Evolutionary conservation across 2,888 invertebrate species (phyloP).

Genomic region (Gasteruption jaculator): DNA sequence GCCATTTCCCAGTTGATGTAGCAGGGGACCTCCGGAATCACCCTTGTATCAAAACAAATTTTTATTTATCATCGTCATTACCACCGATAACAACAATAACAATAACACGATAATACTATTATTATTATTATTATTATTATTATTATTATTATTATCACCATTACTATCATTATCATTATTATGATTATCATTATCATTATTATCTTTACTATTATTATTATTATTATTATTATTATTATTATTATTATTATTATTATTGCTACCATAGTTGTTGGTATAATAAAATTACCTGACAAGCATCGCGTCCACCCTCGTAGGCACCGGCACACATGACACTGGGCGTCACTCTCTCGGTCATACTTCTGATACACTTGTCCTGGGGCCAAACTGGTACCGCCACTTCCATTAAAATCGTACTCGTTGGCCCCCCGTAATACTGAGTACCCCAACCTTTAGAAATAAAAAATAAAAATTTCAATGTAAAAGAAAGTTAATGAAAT

Average conservation of each 20-base stretch:
- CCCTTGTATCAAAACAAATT: too few relatives aligned
- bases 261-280: background rate
- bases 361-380: conserved; percentile 59
- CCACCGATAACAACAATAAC: too few relatives aligned
- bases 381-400: conserved; percentile 77
- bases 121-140: too few relatives aligned
- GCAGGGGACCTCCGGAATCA: conserved; percentile 80
- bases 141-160: too few relatives aligned
- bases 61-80: too few relatives aligned
- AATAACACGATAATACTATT: conserved; percentile 5
- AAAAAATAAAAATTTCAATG: background rate
- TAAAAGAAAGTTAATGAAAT: background rate
- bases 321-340: conserved; percentile 75
- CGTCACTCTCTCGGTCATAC: conserved; percentile 64
- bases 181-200: too few relatives aligned
- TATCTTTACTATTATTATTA: conserved; percentile 6
- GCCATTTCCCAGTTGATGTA: conserved; percentile 68
- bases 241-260: conserved; percentile 6
- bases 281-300: conserved; percentile 71
- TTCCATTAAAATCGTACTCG: conserved; percentile 68
- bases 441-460: conserved; percentile 70
- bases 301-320: conserved; percentile 69
- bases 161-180: conserved; percentile 6
- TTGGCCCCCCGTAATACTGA: conserved; percentile 66
- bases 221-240: conserved; percentile 1